These are phyloP conservation scores for Papilio protenor DNA, from an alignment of 2,888 invertebrate species.

Conservation along the genomic window DNA sequence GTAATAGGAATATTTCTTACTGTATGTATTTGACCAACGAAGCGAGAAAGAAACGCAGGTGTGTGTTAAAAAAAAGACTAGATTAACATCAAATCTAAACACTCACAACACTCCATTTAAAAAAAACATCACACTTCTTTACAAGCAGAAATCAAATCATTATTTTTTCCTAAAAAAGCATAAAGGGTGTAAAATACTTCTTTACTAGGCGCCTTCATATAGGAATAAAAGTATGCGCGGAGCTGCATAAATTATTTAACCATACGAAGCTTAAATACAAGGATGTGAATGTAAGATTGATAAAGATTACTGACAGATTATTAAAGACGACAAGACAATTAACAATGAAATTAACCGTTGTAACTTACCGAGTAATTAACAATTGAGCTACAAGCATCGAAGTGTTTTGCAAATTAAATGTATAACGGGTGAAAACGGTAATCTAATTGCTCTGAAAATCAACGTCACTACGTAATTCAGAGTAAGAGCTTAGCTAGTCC, in stretches of 20 bases:
- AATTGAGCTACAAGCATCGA: not conserved
- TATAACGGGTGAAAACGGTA: not conserved
- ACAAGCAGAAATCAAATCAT: not conserved
- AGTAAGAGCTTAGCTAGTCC: not conserved
- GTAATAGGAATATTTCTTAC: not conserved
- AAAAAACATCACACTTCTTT: not conserved
- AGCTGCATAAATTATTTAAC: no score
- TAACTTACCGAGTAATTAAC: not conserved
- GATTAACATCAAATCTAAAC: not conserved
- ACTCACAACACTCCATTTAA: not conserved
- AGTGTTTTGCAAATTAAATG: not conserved
- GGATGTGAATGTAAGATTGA: no score
- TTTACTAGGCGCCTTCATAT: no score
- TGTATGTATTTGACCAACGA: not conserved
- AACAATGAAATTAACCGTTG: not conserved
- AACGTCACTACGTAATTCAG: not conserved
- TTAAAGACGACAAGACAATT: not conserved
- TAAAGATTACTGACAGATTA: not conserved
- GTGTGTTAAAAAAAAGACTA: slow-evolving; percentile 2
- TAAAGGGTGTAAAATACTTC: not conserved
- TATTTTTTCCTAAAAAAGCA: not conserved
- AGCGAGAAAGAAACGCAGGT: not conserved
- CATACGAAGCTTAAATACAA: no score
- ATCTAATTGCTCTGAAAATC: not conserved
- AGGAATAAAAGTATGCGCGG: no score